Base-by-base conservation (phyloP, 2,113 vertebrate genomes). In the Zonotrichia leucophrys region DNA sequence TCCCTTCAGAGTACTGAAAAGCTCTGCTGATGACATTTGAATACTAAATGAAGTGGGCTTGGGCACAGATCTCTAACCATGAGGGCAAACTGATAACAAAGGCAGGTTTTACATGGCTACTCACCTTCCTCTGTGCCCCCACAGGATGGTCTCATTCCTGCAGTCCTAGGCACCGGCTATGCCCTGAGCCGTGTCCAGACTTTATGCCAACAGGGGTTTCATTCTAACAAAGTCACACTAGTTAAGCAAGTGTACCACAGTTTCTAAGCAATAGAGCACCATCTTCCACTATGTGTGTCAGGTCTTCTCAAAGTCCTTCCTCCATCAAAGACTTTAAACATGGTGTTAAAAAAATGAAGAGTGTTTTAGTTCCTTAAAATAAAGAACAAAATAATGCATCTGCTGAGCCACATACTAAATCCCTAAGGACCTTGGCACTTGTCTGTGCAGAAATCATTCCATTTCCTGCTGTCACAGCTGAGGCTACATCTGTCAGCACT, bases 401-500 rank as follows among this genome's bases (percentile, higher is more conserved):
- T 87, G 60, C n/a, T 70, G 46, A 82, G n/a, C 28, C 17, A 39
- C 44, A 52, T 25, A 39, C 37, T 66, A 69, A 83, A 86, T 53
- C 82, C 44, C 66, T 33, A 52, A 82, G 47, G 78, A 79, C 39
- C 21, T 22, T 62, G 67, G 53, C 56, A 79, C 12, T 67, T 64
- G 19, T 52, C 74, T 30, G 15, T 41, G 41, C 25, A 83, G 47
- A 77, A 83, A 60, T 66, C 15, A 7, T 49, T 78, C 19, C 37
- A 10, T 72, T 83, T 37, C n/a, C 62, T 79, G 46, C 44, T 80
- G 58, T 66, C 78, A 64, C 70, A 83, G 75, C 72, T 91, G 82
- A 95, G 44, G 49, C 53, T 87, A n/a, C 90, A 91, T 87, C 92
- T 91, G 88, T 52, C 85, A 92, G 67, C 59, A 42, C 41, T 37